Percentiles rank a stretch among this genome's conserved stretches.
These are phyloP conservation scores for Papilio glaucus DNA, from an alignment of 1,140 invertebrate genomes.

Conservation along the genomic window DNA sequence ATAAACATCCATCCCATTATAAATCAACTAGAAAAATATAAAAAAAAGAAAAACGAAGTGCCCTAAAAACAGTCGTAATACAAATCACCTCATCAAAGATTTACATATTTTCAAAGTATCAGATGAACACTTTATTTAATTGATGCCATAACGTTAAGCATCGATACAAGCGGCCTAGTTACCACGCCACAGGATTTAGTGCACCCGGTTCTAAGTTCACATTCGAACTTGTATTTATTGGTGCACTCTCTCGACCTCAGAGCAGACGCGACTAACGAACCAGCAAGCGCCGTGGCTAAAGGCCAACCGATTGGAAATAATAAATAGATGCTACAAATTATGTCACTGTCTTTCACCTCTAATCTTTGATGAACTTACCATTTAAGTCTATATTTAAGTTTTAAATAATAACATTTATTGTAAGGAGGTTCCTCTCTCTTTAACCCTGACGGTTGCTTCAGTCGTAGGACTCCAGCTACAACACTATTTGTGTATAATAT, in stretches of 20 bases:
- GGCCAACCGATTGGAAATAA: conserved; percentile 35
- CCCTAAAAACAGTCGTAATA: background rate
- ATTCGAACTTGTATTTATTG: conserved; percentile 37
- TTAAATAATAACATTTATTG: no score
- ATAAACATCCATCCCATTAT: no score
- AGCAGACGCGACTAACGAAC: conserved; percentile 33
- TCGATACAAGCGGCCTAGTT: conserved; percentile 19
- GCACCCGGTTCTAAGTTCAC: conserved; percentile 29
- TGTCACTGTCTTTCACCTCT: conserved; percentile 12
- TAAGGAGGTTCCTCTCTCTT: no score
- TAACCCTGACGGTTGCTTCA: no score
- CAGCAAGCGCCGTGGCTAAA: conserved; percentile 21
- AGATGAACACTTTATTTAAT: conserved; percentile 19
- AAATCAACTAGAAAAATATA: background rate
- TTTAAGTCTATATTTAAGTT: no score
- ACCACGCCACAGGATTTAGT: conserved; percentile 35
- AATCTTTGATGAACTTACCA: background rate
- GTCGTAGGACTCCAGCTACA: no score
- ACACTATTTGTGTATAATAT: no score
- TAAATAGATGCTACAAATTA: conserved; percentile 26
- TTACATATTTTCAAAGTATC: background rate
- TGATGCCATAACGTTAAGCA: background rate
- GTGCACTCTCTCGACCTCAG: conserved; percentile 30
- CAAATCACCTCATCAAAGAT: conserved; percentile 14
- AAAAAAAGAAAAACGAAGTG: background rate